Evolutionary conservation across 2,797 vertebrate genomes (phyloP).

Genomic region (Mionectes olivaceus): DNA sequence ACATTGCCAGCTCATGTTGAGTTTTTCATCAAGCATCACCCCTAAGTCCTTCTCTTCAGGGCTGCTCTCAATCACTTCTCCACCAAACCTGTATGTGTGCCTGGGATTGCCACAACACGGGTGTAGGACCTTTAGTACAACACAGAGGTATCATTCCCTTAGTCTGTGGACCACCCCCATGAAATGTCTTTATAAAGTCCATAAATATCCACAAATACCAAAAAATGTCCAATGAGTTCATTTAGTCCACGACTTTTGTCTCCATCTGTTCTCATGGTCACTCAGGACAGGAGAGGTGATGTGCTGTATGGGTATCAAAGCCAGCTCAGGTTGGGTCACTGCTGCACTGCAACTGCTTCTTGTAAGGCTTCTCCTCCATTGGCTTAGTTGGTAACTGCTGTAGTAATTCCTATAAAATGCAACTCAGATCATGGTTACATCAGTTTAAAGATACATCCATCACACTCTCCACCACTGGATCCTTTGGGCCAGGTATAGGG

Average conservation of each 20-base stretch:
- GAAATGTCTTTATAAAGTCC: background rate
- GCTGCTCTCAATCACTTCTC: background rate
- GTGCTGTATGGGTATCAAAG: background rate
- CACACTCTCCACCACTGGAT: no score
- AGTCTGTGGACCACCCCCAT: background rate
- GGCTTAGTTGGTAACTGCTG: background rate
- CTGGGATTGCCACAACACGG: background rate
- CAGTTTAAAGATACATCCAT: background rate
- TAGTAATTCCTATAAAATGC: background rate
- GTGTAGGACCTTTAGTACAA: background rate
- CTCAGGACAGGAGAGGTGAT: background rate
- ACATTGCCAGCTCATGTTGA: background rate
- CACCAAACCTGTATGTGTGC: accelerated
- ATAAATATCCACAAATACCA: background rate
- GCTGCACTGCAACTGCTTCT: background rate
- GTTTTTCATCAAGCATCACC: background rate
- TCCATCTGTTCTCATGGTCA: background rate
- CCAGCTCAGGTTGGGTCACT: background rate
- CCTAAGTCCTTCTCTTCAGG: background rate
- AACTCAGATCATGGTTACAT: background rate
- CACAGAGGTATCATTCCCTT: no score
- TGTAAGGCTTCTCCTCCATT: background rate
- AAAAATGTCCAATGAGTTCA: background rate
- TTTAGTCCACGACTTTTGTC: accelerated
- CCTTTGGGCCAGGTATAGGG: background rate